Evolutionary conservation across 2,888 invertebrate genomes (phyloP).

Genomic region (Seladonia tumulorum): DNA sequence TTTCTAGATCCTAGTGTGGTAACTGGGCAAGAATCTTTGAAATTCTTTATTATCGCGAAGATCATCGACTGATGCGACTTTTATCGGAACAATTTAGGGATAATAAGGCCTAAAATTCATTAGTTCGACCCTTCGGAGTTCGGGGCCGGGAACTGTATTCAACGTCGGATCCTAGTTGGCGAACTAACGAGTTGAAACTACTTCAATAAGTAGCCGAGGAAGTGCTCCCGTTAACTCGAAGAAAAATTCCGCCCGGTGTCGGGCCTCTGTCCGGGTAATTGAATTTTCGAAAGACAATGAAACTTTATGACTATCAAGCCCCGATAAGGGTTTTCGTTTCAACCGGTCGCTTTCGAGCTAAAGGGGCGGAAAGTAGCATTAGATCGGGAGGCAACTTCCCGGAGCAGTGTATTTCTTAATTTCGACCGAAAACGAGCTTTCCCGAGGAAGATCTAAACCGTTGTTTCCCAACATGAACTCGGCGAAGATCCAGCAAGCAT

Average conservation of each 20-base stretch:
- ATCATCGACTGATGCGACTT: neutral
- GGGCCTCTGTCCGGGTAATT: constrained; percentile 17
- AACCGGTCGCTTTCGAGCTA: neutral
- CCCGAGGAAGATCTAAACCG: neutral
- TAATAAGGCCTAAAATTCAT: constrained; percentile 7
- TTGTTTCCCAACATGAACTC: neutral
- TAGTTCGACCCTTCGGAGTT: neutral
- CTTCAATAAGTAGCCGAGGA: constrained; percentile 19
- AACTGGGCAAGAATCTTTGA: neutral
- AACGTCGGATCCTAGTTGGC: constrained; percentile 21
- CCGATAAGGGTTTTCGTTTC: neutral
- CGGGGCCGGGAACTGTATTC: constrained; percentile 6
- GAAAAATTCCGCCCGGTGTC: constrained; percentile 17
- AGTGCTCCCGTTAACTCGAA: constrained; percentile 18
- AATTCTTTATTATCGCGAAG: neutral
- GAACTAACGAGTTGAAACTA: constrained; percentile 41
- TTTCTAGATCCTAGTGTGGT: neutral
- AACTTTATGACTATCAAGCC: constrained; percentile 21
- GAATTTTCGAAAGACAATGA: constrained; percentile 11
- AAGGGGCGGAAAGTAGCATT: neutral
- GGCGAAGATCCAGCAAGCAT: neutral
- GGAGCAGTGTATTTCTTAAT: neutral
- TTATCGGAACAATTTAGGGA: constrained; percentile 4
- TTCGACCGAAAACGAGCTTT: neutral
- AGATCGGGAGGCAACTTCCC: neutral